A percentile compares a stretch with the other conserved stretches of the same genome.
phyloP scores from a whole-genome alignment of 2,113 vertebrate genomes.

The Haemorhous mexicanus region DNA sequence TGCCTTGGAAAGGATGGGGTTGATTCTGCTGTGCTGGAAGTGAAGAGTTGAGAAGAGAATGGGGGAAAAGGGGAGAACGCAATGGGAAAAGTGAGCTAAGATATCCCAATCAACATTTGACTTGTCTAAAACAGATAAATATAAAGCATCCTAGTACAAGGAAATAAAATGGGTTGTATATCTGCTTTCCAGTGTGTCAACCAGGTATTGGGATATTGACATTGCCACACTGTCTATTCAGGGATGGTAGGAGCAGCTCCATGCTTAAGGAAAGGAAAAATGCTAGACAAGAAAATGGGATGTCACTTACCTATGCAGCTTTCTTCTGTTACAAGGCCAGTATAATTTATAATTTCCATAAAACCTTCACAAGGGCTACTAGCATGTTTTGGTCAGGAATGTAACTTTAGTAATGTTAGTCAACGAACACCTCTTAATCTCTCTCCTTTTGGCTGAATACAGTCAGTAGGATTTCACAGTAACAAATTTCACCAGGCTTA shows the following conservation, averaged over 20 bases:
- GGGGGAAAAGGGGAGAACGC: too few relatives aligned
- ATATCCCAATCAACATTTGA: neutral
- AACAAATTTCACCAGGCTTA: neutral
- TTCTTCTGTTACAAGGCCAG: neutral
- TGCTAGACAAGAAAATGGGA: neutral
- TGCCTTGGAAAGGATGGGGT: neutral
- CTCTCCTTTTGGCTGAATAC: neutral
- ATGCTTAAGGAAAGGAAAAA: neutral
- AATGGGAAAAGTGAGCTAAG: neutral
- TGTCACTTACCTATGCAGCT: neutral
- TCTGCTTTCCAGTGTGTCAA: neutral
- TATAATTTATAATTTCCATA: neutral
- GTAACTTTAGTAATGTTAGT: neutral
- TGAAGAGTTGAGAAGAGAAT: neutral
- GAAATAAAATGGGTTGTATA: neutral
- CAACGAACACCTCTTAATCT: neutral
- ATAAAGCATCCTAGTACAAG: neutral
- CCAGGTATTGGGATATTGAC: accelerated
- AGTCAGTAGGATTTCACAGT: neutral
- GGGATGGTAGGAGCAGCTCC: accelerated
- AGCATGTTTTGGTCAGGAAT: neutral
- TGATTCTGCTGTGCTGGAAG: neutral
- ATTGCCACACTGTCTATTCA: neutral
- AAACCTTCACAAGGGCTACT: neutral
- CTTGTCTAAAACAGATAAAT: neutral